Evolutionary conservation across 2,113 vertebrate species (phyloP).

Genomic region (Dissostichus mawsoni): DNA sequence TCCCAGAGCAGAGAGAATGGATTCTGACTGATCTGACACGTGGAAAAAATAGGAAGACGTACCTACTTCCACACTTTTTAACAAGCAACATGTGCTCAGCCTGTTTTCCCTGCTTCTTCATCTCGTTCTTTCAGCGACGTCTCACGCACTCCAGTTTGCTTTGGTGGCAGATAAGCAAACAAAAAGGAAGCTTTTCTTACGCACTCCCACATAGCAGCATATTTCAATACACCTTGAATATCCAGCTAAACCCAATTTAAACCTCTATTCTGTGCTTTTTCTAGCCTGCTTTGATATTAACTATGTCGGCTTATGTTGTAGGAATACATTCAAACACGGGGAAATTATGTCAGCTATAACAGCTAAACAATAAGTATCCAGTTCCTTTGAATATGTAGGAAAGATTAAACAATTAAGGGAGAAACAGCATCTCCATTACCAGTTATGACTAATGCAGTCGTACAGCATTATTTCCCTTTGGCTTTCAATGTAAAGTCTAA

Average conservation of each 20-base stretch:
- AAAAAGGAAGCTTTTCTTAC: constrained; percentile 46
- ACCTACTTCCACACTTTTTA: constrained; percentile 39
- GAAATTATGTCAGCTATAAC: constrained; percentile 13
- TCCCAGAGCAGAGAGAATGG: constrained; percentile 40
- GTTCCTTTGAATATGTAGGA: constrained; percentile 21
- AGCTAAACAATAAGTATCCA: constrained; percentile 3
- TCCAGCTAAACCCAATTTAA: constrained; percentile 42
- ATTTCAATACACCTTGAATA: constrained; percentile 36
- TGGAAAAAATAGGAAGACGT: constrained; percentile 31
- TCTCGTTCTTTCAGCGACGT: constrained; percentile 41
- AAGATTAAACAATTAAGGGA: constrained; percentile 24
- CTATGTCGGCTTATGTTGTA: constrained; percentile 11
- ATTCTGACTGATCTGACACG: constrained; percentile 52
- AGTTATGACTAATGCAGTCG: constrained; percentile 57
- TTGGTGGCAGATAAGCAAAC: constrained; percentile 44
- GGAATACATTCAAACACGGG: constrained; percentile 14
- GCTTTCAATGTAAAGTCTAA: constrained; percentile 73
- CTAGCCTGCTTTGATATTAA: constrained; percentile 28
- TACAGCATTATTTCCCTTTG: constrained; percentile 54
- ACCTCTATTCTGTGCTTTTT: constrained; percentile 20
- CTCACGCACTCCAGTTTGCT: constrained; percentile 57
- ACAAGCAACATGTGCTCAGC: constrained; percentile 56
- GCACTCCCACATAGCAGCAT: constrained; percentile 18
- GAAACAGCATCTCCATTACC: constrained; percentile 36
- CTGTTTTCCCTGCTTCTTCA: constrained; percentile 51